Conservation (phyloP, 2,888 invertebrate species). For the Adineta ricciae region DNA sequence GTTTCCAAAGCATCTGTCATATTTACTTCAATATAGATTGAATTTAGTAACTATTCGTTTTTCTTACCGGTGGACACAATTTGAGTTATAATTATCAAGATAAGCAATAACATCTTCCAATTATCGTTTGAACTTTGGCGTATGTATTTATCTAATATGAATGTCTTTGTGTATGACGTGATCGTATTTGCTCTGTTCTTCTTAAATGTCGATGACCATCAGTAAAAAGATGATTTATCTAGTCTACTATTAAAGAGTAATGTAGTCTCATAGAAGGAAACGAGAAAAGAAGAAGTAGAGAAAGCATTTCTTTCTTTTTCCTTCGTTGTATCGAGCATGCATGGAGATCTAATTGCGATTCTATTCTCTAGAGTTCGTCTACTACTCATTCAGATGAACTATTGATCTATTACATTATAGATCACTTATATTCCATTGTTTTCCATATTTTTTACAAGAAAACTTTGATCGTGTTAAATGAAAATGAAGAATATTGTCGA, state of each 20-base stretch:
- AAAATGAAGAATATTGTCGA: not conserved
- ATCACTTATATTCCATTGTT: not conserved
- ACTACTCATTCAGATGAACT: not conserved
- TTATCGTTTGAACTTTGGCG: not conserved
- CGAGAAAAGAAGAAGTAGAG: not conserved
- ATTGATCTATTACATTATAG: not conserved
- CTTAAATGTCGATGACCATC: not conserved
- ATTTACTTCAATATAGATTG: not conserved
- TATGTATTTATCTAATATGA: not conserved
- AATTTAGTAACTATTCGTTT: too few species aligned
- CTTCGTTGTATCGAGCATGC: not conserved
- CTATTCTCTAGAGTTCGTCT: not conserved
- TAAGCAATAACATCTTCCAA: not conserved
- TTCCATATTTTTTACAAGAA: not conserved
- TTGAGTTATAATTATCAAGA: not conserved
- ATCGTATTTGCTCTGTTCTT: not conserved
- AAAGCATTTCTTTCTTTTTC: not conserved
- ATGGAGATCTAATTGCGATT: not conserved
- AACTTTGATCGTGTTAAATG: not conserved
- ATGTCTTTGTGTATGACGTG: not conserved
- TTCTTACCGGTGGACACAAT: not conserved
- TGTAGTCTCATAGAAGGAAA: not conserved
- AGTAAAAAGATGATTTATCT: not conserved
- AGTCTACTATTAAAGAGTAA: not conserved
- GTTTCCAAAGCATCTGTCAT: not conserved